These are phyloP conservation scores for Numenius arquata DNA, from an alignment of 2,113 vertebrate genomes.

Conservation along the genomic window DNA sequence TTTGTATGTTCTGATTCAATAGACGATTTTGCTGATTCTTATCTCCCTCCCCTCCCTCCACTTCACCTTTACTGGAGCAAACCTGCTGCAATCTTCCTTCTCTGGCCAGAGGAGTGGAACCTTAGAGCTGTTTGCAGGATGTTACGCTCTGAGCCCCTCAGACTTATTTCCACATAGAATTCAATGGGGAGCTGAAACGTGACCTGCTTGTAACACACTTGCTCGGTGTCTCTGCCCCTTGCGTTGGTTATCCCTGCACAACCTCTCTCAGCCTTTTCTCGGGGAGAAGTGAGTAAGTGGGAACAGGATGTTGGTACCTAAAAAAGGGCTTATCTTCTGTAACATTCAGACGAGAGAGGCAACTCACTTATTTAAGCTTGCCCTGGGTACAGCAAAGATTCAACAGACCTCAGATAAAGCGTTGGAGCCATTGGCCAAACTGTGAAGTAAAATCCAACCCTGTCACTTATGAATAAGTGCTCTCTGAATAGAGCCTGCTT, in stretches of 20 bases:
- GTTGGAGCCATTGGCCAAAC: not conserved
- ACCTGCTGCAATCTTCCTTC: not conserved
- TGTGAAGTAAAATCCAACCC: not conserved
- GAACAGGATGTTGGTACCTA: not conserved
- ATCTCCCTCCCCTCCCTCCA: no score
- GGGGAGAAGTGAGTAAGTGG: not conserved
- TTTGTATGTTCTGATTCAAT: no score
- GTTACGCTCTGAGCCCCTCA: rapidly evolving
- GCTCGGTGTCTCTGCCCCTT: not conserved
- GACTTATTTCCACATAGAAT: not conserved
- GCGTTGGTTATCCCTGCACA: not conserved
- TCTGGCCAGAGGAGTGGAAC: not conserved
- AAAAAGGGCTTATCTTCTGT: not conserved
- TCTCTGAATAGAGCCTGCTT: not conserved
- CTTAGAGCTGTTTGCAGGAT: not conserved
- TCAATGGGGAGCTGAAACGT: not conserved
- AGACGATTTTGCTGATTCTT: no score
- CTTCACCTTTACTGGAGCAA: no score
- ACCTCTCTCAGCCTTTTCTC: not conserved
- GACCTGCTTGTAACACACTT: not conserved
- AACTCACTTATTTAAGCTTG: not conserved
- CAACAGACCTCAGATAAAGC: not conserved
- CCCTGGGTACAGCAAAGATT: not conserved
- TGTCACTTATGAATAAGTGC: not conserved
- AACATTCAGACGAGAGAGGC: not conserved